Percentiles rank a stretch among this genome's conserved stretches.
These are phyloP conservation scores for Huso huso DNA, from an alignment of 2,797 vertebrate species.

Conservation along the genomic window DNA sequence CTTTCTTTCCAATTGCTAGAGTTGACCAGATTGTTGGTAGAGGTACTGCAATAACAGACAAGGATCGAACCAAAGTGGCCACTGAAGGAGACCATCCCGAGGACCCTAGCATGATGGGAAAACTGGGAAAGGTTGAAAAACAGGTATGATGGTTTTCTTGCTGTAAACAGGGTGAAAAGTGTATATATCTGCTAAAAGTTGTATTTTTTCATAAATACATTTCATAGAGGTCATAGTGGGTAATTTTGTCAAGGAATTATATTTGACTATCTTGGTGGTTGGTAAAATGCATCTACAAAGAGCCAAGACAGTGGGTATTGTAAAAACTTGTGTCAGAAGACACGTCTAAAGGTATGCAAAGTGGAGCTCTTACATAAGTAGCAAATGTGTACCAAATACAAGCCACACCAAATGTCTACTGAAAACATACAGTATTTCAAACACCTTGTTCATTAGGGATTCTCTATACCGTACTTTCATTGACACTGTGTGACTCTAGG, in stretches of 20 bases:
- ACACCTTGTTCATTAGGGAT: too few relatives aligned
- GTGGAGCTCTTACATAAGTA: too few relatives aligned
- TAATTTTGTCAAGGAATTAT: too few relatives aligned
- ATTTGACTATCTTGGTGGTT: too few relatives aligned
- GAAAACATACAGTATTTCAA: too few relatives aligned
- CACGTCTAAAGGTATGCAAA: too few relatives aligned
- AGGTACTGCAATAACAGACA: conserved; percentile 80
- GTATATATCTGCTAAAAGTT: neutral
- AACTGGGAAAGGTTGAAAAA: conserved; percentile 92
- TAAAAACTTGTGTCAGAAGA: too few relatives aligned
- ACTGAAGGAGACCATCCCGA: conserved; percentile 76
- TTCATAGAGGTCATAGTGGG: too few relatives aligned
- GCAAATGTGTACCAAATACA: too few relatives aligned
- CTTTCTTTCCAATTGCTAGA: conserved; percentile 50
- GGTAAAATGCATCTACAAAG: rapidly evolving
- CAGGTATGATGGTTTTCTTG: conserved; percentile 63
- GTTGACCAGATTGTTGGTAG: conserved; percentile 97
- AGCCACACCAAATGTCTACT: too few relatives aligned
- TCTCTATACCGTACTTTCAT: neutral
- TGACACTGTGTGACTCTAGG: neutral
- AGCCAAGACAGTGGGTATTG: too few relatives aligned
- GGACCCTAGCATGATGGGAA: conserved; percentile 97
- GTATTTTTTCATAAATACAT: too few relatives aligned
- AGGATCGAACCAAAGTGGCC: conserved; percentile 83
- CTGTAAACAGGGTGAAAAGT: neutral